phyloP scores from a whole-genome alignment of 2,113 vertebrate genomes.

The Brienomyrus longianalis region DNA sequence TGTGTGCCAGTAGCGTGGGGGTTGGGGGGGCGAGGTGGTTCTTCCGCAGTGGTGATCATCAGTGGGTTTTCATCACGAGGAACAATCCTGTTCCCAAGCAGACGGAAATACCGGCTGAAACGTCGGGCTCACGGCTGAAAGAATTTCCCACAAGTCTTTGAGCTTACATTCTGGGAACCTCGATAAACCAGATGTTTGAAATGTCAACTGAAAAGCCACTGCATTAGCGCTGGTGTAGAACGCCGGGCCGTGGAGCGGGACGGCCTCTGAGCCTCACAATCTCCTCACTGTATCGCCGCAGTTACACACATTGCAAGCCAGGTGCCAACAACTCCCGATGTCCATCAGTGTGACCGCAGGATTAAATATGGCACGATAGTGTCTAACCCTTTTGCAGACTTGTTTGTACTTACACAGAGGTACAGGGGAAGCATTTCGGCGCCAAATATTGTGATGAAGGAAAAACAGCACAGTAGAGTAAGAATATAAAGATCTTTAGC shows the following conservation, averaged over 20 bases:
- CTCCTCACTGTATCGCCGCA: not conserved
- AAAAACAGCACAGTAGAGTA: not conserved
- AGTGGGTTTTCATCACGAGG: conserved; percentile 7
- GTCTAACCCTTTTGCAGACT: not conserved
- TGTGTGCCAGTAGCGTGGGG: not conserved
- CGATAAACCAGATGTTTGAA: conserved; percentile 37
- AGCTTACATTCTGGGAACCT: conserved; percentile 18
- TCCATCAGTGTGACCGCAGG: conserved; percentile 14
- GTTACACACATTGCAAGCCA: conserved; percentile 26
- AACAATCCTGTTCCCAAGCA: not conserved
- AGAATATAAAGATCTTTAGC: not conserved
- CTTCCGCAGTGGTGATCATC: not conserved
- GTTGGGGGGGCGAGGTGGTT: not conserved
- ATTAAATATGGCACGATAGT: conserved; percentile 5
- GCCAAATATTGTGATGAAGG: not conserved
- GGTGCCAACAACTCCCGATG: not conserved
- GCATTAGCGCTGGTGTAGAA: conserved; percentile 20
- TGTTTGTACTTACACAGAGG: not conserved
- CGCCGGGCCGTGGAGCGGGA: conserved; percentile 23
- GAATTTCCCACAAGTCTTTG: conserved; percentile 6
- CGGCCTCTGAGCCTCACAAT: not conserved
- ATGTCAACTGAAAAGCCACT: conserved; percentile 39
- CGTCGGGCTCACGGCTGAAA: not conserved
- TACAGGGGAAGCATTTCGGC: not conserved
- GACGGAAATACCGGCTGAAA: not conserved